Percentiles rank a stretch among this genome's conserved stretches.
Conservation (phyloP, 2,797 vertebrate species). For the Nyctalus aviator region DNA sequence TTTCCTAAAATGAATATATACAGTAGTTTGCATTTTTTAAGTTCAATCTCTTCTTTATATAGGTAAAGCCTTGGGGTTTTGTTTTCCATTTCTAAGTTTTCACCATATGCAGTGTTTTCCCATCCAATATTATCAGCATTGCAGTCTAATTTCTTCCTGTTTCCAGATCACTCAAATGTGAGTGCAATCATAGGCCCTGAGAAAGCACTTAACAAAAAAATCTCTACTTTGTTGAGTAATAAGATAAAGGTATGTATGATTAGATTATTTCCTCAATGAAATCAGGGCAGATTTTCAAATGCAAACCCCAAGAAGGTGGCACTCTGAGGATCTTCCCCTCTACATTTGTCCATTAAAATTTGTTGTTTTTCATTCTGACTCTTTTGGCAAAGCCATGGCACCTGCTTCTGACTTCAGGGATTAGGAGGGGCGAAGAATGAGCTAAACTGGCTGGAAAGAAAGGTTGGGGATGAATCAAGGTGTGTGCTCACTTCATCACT, state of each 20-base stretch:
- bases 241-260: background rate
- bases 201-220: conserved; percentile 45
- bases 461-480: background rate
- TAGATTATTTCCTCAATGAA: conserved; percentile 40
- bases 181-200: background rate
- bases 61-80: conserved; percentile 46
- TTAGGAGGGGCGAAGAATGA: background rate
- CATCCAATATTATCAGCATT: background rate
- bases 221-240: conserved; percentile 23
- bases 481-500: background rate
- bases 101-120: background rate
- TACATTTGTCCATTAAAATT: conserved; percentile 17
- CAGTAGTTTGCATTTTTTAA: conserved; percentile 43
- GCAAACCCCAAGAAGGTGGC: background rate
- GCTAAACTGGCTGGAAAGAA: background rate
- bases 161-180: background rate
- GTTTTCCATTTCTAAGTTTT: conserved; percentile 57
- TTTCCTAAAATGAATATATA: conserved; percentile 46
- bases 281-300: conserved; percentile 38
- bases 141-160: background rate
- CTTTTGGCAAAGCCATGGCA: background rate
- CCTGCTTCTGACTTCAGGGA: conserved; percentile 24
- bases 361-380: background rate
- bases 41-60: conserved; percentile 42
- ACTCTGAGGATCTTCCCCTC: background rate